Evolutionary conservation across 2,888 invertebrate species (phyloP).

Genomic region (Athalia circularis): DNA sequence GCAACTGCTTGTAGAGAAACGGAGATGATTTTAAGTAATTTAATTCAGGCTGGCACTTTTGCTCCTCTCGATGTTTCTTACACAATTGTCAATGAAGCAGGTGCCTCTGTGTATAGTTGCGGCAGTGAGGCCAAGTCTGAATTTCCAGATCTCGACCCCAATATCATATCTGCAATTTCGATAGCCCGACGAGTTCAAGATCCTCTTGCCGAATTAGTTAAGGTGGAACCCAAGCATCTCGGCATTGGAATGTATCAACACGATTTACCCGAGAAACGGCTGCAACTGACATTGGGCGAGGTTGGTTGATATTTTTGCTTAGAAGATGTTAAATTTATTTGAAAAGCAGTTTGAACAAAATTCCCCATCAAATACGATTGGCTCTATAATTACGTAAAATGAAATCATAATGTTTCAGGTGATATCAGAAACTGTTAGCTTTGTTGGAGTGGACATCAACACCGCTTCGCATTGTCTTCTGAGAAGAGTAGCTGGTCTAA

Average conservation of each 20-base stretch:
- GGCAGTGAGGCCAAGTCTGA: conserved; percentile 89
- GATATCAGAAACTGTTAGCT: conserved; percentile 93
- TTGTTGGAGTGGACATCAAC: conserved; percentile 95
- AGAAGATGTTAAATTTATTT: no score
- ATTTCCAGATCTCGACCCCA: conserved; percentile 89
- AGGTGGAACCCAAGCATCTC: conserved; percentile 93
- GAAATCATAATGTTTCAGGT: conserved; percentile 67
- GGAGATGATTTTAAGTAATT: conserved; percentile 82
- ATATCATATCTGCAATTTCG: conserved; percentile 84
- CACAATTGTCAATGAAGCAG: conserved; percentile 92
- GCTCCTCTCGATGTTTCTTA: conserved; percentile 79
- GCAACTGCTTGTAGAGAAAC: conserved; percentile 94
- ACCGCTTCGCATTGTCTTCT: conserved; percentile 89
- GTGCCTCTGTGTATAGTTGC: conserved; percentile 95
- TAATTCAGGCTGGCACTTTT: conserved; percentile 78
- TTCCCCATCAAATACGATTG: no score
- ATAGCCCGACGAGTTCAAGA: conserved; percentile 93
- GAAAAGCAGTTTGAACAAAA: no score
- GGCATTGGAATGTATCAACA: conserved; percentile 98
- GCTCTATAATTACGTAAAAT: no score
- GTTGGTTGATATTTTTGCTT: conserved; percentile 62
- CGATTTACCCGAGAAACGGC: conserved; percentile 87
- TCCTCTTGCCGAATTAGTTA: conserved; percentile 93
- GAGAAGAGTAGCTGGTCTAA: conserved; percentile 89
- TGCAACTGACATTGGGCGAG: conserved; percentile 84